Base-by-base conservation (phyloP, 2,113 vertebrate species). In the Potamarius usumacintae region DNA sequence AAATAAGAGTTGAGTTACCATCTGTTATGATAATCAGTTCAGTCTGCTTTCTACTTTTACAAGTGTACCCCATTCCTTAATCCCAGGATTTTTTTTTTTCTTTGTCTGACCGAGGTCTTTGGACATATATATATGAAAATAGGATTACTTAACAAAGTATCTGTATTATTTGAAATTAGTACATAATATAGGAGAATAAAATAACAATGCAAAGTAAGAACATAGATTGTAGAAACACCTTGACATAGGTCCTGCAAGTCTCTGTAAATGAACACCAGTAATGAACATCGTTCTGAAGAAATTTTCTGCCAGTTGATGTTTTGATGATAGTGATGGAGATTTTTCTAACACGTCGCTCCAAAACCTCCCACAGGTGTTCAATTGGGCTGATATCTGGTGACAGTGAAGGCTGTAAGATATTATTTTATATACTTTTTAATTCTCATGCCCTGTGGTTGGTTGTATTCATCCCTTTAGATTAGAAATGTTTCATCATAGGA, bases 11-110 rank as follows among this genome's bases (percentile, higher is more conserved):
- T 57, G 65, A 91, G 90, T 92, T 93, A 92, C 92, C 92, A 91
- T 94, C 94, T 94, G 94, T 91, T 93, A 91, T 90, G 88, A 89
- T 92, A 94, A 95, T 95, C 91, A 91, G 86, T 90, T 84, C 89
- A 88, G 81, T 90, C 89, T 93, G 92, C 89, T 89, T 87, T 83
- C 80, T 72, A 86, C 30, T 85, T 92, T 89, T 91, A 90, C 53
- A 87, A 86, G 86, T 87, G 58, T 81, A 76, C 74, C 69, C 62
- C 42, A 80, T 86, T 85, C 80, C 74, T 82, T 69, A 88, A 89
- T 90, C 85, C 89, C 60, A 83, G 86, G 58, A 72, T 77, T 85
- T 85, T 88, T 65, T 42, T 85, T 88, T 65, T 80, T 71, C 82
- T 84, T 85, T 87, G 67, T 86, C 72, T 85, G 63, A 50, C 67